These are phyloP conservation scores for Dreissena rostriformis DNA, from an alignment of 1,140 invertebrate genomes.

Conservation along the genomic window DNA sequence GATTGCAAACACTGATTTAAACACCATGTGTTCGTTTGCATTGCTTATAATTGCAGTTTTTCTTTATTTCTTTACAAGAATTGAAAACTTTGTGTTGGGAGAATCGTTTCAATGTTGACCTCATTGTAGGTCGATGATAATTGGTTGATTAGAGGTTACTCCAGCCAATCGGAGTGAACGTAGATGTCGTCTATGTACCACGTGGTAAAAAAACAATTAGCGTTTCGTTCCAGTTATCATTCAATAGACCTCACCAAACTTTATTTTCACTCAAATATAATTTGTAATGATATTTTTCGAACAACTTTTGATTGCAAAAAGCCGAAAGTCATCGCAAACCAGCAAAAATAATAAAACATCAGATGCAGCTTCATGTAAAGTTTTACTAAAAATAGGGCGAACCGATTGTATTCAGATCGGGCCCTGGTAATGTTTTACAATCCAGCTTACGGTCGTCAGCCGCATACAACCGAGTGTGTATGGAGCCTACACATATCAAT, in stretches of 20 bases:
- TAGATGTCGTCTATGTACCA: constrained; percentile 1
- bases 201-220: constrained; percentile 51
- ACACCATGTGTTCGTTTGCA: constrained; percentile 1
- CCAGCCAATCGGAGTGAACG: constrained; percentile 18
- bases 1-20: constrained; percentile 15
- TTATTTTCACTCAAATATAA: not conserved
- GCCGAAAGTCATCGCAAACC: too few relatives aligned
- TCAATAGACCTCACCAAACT: constrained; percentile 36
- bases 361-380: too few relatives aligned
- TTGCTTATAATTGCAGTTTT: not conserved
- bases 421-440: constrained; percentile 50
- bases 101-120: constrained; percentile 13
- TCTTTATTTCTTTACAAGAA: not conserved
- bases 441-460: constrained; percentile 42
- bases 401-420: constrained; percentile 49
- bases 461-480: constrained; percentile 55
- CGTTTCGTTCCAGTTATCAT: constrained; percentile 25
- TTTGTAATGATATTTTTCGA: too few relatives aligned
- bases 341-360: too few relatives aligned
- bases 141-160: constrained; percentile 4
- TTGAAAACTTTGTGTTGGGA: constrained; percentile 39
- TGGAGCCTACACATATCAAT: not conserved
- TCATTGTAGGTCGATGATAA: not conserved
- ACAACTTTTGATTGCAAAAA: too few relatives aligned
- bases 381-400: constrained; percentile 17